Conservation (phyloP, 2,113 vertebrate species). For the Vulpes vulpes region DNA sequence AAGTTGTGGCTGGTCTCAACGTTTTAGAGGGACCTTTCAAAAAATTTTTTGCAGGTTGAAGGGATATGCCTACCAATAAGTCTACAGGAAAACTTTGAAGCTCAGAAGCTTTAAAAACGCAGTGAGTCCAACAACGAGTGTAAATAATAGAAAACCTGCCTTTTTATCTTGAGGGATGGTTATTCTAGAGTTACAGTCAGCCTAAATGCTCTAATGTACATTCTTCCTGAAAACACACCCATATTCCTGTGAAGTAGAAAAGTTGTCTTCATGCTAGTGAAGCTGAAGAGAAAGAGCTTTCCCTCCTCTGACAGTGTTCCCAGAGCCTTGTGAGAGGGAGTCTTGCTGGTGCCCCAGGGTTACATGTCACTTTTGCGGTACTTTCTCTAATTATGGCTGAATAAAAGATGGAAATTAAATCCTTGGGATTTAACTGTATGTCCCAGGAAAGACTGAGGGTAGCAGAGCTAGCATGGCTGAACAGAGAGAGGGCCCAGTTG, state of each 20-base stretch:
- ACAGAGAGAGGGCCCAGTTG: not conserved
- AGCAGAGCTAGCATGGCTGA: not conserved
- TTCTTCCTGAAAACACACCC: not conserved
- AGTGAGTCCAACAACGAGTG: not conserved
- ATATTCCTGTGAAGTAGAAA: not conserved
- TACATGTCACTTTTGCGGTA: not conserved
- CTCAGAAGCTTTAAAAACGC: not conserved
- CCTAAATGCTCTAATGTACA: not conserved
- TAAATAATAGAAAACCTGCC: not conserved
- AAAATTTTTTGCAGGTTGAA: not conserved
- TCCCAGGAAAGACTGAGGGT: not conserved
- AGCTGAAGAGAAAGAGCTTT: conserved; percentile 2
- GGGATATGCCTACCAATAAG: not conserved
- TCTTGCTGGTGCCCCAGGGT: not conserved
- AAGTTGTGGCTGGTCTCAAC: not conserved
- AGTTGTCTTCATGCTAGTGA: not conserved
- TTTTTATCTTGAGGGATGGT: not conserved
- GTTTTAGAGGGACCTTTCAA: not conserved
- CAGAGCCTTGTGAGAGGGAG: not conserved
- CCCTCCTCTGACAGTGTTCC: not conserved
- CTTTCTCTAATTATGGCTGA: conserved; percentile 29
- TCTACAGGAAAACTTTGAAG: not conserved
- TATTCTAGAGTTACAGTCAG: not conserved
- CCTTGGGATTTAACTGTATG: not conserved
- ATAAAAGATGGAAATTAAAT: conserved; percentile 19